Percentiles rank a stretch among this genome's conserved stretches.
phyloP scores from a whole-genome alignment of 2,888 invertebrate genomes.

The Strigamia maritima region DNA sequence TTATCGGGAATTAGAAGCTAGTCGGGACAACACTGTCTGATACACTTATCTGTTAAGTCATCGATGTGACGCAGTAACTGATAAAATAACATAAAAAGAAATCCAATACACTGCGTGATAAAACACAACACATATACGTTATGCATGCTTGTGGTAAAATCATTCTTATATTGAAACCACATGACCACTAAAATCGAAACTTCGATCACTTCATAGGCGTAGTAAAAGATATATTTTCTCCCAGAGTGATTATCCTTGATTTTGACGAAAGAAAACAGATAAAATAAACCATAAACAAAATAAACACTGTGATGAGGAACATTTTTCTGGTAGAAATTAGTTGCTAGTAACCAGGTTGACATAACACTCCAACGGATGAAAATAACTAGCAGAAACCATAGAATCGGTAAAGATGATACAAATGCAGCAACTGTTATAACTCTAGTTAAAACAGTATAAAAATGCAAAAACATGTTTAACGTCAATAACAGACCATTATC shows the following conservation, averaged over 20 bases:
- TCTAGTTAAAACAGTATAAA: conserved; percentile 75
- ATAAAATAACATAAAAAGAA: too few relatives aligned
- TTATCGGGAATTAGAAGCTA: too few relatives aligned
- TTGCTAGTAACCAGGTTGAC: conserved; percentile 68
- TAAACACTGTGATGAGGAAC: conserved; percentile 56
- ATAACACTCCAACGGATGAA: conserved; percentile 70
- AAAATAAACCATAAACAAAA: conserved; percentile 50
- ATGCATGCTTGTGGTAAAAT: too few relatives aligned
- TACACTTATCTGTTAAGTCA: too few relatives aligned
- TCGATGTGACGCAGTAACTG: too few relatives aligned
- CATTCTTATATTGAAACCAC: too few relatives aligned
- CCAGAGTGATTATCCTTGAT: conserved; percentile 48
- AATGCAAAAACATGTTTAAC: too few relatives aligned
- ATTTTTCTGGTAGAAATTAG: conserved; percentile 63
- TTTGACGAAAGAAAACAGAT: conserved; percentile 50
- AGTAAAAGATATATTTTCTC: conserved; percentile 50
- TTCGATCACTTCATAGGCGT: conserved; percentile 49
- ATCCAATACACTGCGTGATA: too few relatives aligned
- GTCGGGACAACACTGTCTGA: too few relatives aligned
- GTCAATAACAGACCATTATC: too few relatives aligned
- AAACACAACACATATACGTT: too few relatives aligned
- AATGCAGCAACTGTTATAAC: conserved; percentile 75
- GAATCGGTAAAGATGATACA: conserved; percentile 64
- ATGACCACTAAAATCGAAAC: conserved; percentile 48
- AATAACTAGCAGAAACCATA: conserved; percentile 54